phyloP scores from a whole-genome alignment of 1,140 invertebrate species.

The Drosophila biarmipes region DNA sequence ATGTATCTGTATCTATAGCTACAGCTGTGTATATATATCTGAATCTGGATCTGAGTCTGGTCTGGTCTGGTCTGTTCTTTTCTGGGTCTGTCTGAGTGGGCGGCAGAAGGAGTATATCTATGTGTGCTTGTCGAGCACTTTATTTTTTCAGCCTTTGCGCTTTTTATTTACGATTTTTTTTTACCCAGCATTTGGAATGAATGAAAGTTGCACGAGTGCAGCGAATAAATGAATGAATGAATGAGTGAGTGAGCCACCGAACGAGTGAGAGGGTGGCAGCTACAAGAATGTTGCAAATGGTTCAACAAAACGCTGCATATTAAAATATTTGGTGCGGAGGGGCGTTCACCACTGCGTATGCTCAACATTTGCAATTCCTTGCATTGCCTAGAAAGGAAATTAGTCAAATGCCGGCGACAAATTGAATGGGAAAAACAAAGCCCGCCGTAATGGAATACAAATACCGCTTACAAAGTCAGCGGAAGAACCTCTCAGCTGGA shows the following conservation, averaged over 20 bases:
- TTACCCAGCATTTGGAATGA: constrained; percentile 62
- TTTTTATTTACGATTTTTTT: constrained; percentile 78
- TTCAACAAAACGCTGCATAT: constrained; percentile 65
- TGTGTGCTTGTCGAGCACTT: constrained; percentile 51
- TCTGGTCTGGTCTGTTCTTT: constrained; percentile 31
- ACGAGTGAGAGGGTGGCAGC: constrained; percentile 29
- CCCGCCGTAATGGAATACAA: constrained; percentile 69
- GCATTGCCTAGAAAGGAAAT: constrained; percentile 66
- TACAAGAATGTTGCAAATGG: constrained; percentile 75
- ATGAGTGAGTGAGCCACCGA: constrained; percentile 43
- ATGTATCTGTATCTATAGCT: constrained; percentile 42
- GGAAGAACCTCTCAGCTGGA: neutral
- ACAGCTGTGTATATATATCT: constrained; percentile 6
- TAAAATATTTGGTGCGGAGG: constrained; percentile 65
- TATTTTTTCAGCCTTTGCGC: constrained; percentile 78
- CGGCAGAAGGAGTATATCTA: constrained; percentile 46
- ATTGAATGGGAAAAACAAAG: constrained; percentile 54
- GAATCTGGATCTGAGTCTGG: constrained; percentile 27
- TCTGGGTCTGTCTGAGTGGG: constrained; percentile 27
- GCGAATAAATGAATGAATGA: constrained; percentile 73
- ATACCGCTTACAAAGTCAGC: constrained; percentile 32
- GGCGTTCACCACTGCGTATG: constrained; percentile 53
- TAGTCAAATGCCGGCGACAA: constrained; percentile 61
- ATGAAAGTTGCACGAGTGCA: constrained; percentile 80
- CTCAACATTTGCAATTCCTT: constrained; percentile 76